These are phyloP conservation scores for Diorhabda carinulata DNA, from an alignment of 1,140 invertebrate species.

Conservation along the genomic window DNA sequence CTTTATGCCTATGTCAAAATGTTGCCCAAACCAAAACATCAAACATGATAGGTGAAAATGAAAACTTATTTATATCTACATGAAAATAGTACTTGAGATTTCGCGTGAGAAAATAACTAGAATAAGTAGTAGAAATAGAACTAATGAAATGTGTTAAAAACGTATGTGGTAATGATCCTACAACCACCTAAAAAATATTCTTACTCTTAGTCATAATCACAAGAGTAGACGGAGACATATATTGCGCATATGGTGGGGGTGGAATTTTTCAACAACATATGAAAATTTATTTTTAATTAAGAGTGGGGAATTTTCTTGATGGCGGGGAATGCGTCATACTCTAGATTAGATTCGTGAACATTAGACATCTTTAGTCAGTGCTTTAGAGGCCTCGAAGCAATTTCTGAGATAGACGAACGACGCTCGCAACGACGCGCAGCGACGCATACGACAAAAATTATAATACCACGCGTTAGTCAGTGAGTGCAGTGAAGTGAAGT, in stretches of 20 bases:
- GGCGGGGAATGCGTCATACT: constrained; percentile 34
- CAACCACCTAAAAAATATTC: constrained; percentile 16
- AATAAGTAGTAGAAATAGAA: background rate
- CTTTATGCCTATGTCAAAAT: no score
- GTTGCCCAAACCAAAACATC: no score
- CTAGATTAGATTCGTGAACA: constrained; percentile 43
- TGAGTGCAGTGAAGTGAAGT: constrained; percentile 36
- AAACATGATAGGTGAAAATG: no score
- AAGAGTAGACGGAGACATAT: constrained; percentile 26
- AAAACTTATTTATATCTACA: no score
- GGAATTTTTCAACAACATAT: constrained; percentile 12
- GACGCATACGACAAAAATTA: constrained; percentile 38
- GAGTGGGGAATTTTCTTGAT: constrained; percentile 26
- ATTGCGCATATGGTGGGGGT: constrained; percentile 10
- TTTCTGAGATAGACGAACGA: constrained; percentile 47
- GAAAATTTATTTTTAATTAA: constrained; percentile 15
- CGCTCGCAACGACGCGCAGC: constrained; percentile 43
- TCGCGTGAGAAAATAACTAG: no score
- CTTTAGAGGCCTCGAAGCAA: constrained; percentile 48
- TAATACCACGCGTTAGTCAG: constrained; percentile 34
- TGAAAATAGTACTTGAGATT: no score
- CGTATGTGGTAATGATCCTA: background rate
- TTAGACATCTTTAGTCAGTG: constrained; percentile 45
- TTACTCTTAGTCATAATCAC: constrained; percentile 33
- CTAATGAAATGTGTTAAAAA: background rate